phyloP scores from a whole-genome alignment of 2,888 invertebrate genomes.

The Atrina japonica region DNA sequence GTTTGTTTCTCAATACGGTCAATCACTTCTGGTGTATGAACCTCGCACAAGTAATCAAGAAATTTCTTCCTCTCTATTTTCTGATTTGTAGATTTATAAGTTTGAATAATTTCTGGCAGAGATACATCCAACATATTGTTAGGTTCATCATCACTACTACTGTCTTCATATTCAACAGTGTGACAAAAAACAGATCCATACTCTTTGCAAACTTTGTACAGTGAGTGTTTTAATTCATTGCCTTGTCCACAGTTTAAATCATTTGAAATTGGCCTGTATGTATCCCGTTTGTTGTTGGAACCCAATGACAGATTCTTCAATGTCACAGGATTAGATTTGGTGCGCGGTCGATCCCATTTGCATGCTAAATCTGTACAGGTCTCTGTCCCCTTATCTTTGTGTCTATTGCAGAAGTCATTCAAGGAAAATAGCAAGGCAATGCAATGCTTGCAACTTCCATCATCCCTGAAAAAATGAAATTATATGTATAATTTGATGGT shows the following conservation, averaged over 20 bases:
- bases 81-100: neutral
- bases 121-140: too few relatives aligned
- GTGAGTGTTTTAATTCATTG: slow-evolving; percentile 7
- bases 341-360: slow-evolving; percentile 27
- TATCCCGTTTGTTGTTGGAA: neutral
- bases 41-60: neutral
- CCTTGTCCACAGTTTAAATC: neutral
- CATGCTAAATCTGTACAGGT: slow-evolving; percentile 21
- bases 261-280: neutral
- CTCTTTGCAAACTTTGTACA: slow-evolving; percentile 22
- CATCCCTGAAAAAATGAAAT: slow-evolving; percentile 23
- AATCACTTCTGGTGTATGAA: slow-evolving; percentile 16
- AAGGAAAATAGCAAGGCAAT: slow-evolving; percentile 25
- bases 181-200: slow-evolving; percentile 23
- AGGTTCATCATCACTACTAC: slow-evolving; percentile 5
- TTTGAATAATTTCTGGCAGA: neutral
- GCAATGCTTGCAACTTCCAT: slow-evolving; percentile 31
- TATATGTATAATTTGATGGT: too few relatives aligned
- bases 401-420: slow-evolving; percentile 16
- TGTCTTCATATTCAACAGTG: slow-evolving; percentile 1
- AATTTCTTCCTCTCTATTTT: neutral
- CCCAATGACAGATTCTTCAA: neutral
- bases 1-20: slow-evolving; percentile 2
- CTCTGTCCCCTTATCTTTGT: slow-evolving; percentile 31
- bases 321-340: slow-evolving; percentile 14